Evolutionary conservation across 2,888 invertebrate genomes (phyloP).

Genomic region (Chelonus formosanus): DNA sequence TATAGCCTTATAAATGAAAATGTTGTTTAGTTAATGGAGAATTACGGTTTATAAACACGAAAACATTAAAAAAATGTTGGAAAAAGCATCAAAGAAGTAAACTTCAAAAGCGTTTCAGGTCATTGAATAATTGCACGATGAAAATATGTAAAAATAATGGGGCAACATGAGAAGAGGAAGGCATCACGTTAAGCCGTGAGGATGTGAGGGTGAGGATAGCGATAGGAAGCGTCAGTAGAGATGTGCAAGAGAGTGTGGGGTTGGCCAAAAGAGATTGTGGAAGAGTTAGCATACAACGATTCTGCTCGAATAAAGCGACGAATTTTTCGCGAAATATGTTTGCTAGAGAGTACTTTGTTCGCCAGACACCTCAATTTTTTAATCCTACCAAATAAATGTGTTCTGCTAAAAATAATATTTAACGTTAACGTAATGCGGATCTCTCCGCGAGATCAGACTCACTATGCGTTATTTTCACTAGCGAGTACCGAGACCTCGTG

Average conservation of each 20-base stretch:
- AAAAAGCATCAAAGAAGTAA: constrained; percentile 19
- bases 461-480: constrained; percentile 16
- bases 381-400: constrained; percentile 52
- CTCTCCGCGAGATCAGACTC: constrained; percentile 4
- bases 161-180: constrained; percentile 22
- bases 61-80: not conserved
- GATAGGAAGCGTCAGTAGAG: constrained; percentile 19
- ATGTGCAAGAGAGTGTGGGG: not conserved
- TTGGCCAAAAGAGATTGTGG: no score
- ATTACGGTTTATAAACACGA: constrained; percentile 23
- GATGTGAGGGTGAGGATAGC: constrained; percentile 15
- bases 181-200: constrained; percentile 13
- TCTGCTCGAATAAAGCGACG: no score
- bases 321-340: constrained; percentile 49
- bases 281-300: no score
- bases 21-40: constrained; percentile 25
- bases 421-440: constrained; percentile 44
- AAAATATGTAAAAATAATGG: constrained; percentile 35
- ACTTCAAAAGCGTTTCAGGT: constrained; percentile 32
- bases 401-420: constrained; percentile 58
- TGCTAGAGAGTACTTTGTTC: constrained; percentile 50
- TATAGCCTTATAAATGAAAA: constrained; percentile 13
- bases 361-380: constrained; percentile 48
- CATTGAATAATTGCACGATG: constrained; percentile 33
- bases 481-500: not conserved